phyloP scores from a whole-genome alignment of 2,113 vertebrate species.

The Hypanus sabinus region DNA sequence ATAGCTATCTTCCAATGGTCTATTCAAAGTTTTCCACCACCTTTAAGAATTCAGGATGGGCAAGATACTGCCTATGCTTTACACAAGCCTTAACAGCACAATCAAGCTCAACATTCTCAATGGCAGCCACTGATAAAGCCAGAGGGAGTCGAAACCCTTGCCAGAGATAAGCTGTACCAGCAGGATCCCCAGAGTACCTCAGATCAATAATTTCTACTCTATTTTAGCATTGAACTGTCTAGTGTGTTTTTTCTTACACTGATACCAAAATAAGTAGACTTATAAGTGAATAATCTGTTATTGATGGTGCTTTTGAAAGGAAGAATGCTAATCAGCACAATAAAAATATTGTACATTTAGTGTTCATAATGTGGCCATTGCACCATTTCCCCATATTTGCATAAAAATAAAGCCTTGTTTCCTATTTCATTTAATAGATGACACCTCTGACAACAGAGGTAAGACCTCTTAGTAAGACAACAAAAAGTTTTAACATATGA shows the following conservation, averaged over 20 bases:
- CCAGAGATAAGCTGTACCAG: background rate
- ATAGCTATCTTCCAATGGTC: background rate
- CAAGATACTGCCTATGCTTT: background rate
- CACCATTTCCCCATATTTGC: background rate
- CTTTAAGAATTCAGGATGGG: background rate
- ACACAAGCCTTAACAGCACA: background rate
- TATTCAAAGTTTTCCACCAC: background rate
- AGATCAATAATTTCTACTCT: background rate
- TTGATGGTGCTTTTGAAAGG: background rate
- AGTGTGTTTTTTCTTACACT: background rate
- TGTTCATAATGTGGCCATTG: no score
- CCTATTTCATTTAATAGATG: background rate
- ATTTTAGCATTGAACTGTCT: background rate
- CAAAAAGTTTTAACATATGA: background rate
- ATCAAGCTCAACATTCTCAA: background rate
- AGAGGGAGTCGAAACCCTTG: background rate
- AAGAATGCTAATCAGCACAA: background rate
- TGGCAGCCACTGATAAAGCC: background rate
- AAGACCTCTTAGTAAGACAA: background rate
- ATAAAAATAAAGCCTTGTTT: background rate
- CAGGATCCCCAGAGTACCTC: background rate
- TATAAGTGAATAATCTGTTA: background rate
- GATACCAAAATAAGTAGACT: background rate
- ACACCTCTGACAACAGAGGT: background rate
- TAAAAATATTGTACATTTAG: background rate